Evolutionary conservation across 2,797 vertebrate genomes (phyloP).

Genomic region (Margarornis squamiger): DNA sequence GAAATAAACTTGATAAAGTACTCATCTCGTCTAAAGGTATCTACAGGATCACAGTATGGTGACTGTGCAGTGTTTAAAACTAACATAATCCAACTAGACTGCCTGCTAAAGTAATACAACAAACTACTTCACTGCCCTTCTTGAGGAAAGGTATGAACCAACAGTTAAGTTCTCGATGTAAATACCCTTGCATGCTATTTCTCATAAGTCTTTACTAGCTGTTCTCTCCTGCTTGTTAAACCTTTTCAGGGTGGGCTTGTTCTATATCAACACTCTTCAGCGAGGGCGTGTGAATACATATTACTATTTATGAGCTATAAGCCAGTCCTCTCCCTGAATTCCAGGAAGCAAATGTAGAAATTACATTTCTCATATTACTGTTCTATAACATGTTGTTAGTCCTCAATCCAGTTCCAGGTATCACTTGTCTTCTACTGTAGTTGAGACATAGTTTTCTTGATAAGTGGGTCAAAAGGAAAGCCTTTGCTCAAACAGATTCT

Average conservation of each 20-base stretch:
- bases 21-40: neutral
- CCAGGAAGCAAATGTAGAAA: neutral
- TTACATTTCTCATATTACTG: neutral
- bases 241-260: neutral
- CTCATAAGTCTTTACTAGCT: neutral
- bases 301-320: neutral
- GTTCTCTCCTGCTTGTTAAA: neutral
- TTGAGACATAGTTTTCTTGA: neutral
- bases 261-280: neutral
- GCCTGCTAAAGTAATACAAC: neutral
- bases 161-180: neutral
- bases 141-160: neutral
- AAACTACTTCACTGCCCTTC: neutral
- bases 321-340: neutral
- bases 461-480: constrained; percentile 3
- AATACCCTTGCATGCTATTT: neutral
- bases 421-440: neutral
- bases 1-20: neutral
- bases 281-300: neutral
- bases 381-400: neutral
- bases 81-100: neutral
- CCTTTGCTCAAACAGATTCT: neutral
- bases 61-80: neutral
- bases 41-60: neutral
- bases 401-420: neutral